A percentile compares a stretch with the other conserved stretches of the same genome.
Conservation (phyloP, 2,797 vertebrate species). For the Rhinichthys osculus region DNA sequence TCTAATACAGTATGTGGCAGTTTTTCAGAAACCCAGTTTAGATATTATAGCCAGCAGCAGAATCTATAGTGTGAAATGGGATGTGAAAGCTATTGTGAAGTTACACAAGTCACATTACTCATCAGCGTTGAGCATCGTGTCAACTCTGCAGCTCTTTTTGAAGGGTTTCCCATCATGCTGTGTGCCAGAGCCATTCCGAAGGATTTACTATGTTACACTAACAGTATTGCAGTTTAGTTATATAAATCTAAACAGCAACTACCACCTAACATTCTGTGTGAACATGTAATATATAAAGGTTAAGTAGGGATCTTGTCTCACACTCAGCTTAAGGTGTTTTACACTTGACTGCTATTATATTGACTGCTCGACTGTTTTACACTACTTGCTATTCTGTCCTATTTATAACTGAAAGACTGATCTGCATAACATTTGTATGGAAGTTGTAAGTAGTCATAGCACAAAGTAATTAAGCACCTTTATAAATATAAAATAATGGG, state of each 20-base stretch:
- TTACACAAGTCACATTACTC: constrained; percentile 70
- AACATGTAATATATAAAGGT: background rate
- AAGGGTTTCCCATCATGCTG: constrained; percentile 52
- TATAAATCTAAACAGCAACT: constrained; percentile 35
- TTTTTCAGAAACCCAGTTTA: constrained; percentile 56
- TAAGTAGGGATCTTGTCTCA: background rate
- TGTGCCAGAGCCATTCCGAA: background rate
- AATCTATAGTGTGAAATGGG: constrained; percentile 68
- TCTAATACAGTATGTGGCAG: constrained; percentile 39
- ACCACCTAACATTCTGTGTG: constrained; percentile 18
- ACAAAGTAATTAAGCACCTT: background rate
- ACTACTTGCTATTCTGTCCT: background rate
- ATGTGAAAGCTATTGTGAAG: constrained; percentile 71
- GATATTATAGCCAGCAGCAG: constrained; percentile 59
- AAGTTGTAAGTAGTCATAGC: background rate
- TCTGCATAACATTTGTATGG: background rate
- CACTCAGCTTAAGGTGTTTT: background rate
- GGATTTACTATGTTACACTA: constrained; percentile 41
- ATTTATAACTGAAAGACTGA: background rate
- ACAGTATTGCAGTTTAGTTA: constrained; percentile 54
- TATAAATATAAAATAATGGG: background rate
- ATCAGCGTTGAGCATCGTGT: constrained; percentile 62
- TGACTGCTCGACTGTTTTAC: too few relatives aligned
- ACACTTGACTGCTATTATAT: background rate
- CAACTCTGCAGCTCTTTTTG: constrained; percentile 60